Evolutionary conservation across 2,113 vertebrate species (phyloP).

Genomic region (Burhinus oedicnemus): DNA sequence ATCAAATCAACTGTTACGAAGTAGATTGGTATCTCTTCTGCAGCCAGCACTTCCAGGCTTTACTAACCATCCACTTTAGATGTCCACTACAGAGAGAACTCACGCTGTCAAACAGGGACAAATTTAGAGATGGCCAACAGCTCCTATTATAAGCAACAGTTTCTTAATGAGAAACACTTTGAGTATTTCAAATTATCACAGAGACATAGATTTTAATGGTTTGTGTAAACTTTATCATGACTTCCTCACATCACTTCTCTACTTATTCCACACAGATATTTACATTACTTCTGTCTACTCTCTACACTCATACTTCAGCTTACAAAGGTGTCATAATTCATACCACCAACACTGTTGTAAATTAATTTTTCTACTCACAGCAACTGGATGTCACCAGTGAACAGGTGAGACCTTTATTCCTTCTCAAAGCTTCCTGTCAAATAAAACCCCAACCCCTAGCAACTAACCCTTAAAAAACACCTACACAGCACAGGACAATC

Average conservation of each 20-base stretch:
- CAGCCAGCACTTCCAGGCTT: background rate
- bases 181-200: background rate
- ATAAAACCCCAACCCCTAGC: background rate
- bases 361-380: background rate
- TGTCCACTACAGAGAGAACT: background rate
- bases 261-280: background rate
- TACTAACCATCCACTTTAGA: background rate
- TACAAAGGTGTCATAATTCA: background rate
- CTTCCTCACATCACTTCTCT: background rate
- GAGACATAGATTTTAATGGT: background rate
- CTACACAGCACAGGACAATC: background rate
- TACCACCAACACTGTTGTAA: background rate
- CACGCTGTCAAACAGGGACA: background rate
- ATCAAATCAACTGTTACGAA: background rate
- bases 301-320: background rate
- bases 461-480: background rate
- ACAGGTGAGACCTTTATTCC: background rate
- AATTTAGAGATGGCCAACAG: background rate
- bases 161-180: background rate
- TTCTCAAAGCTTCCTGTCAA: background rate
- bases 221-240: background rate
- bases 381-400: background rate
- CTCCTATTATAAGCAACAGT: background rate
- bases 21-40: background rate
- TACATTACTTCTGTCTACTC: background rate